phyloP scores from a whole-genome alignment of 2,797 vertebrate genomes.

The Poecilia velifera region DNA sequence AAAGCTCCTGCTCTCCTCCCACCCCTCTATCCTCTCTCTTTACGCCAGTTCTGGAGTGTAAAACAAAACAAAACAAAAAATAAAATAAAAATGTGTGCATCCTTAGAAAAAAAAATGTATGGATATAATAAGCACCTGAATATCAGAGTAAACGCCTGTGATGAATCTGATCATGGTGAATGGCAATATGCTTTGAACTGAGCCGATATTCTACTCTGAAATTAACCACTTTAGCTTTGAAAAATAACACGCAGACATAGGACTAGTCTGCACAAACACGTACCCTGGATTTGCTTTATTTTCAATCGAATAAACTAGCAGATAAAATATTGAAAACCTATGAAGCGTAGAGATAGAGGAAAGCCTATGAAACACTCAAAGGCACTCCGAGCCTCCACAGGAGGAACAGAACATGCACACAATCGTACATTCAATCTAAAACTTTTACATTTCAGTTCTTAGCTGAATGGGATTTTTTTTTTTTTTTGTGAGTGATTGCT shows the following conservation, averaged over 20 bases:
- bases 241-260: constrained; percentile 47
- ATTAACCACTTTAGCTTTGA: constrained; percentile 24
- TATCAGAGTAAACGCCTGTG: not conserved
- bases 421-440: constrained; percentile 78
- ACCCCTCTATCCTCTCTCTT: constrained; percentile 13
- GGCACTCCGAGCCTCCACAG: constrained; percentile 60
- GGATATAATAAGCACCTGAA: not conserved
- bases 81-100: not conserved
- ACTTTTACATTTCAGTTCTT: constrained; percentile 85
- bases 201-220: constrained; percentile 15
- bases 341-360: constrained; percentile 56
- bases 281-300: constrained; percentile 34
- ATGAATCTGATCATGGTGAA: not conserved
- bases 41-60: constrained; percentile 2
- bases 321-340: constrained; percentile 78
- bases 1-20: constrained; percentile 13
- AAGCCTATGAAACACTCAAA: constrained; percentile 65
- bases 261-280: constrained; percentile 29
- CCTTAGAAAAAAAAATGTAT: not conserved
- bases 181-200: constrained; percentile 16
- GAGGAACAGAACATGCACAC: constrained; percentile 65
- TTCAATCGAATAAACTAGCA: constrained; percentile 72
- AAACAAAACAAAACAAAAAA: not conserved
- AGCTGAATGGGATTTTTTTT: constrained; percentile 79
- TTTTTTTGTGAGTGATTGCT: constrained; percentile 79